These are phyloP conservation scores for Cygnus olor DNA, from an alignment of 2,797 vertebrate genomes.

Conservation along the genomic window DNA sequence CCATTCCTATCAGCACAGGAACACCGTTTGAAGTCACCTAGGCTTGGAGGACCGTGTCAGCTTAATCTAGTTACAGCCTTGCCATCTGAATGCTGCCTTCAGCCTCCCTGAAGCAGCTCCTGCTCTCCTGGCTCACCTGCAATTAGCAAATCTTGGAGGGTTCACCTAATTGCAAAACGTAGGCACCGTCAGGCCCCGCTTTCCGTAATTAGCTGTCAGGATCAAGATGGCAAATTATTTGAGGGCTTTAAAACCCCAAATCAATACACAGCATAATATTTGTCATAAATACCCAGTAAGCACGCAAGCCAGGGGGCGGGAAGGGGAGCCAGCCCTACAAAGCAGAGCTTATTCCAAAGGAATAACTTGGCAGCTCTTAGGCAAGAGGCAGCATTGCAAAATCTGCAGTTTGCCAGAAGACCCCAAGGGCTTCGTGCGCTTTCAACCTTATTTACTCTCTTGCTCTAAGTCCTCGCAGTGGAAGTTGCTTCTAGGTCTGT, in stretches of 20 bases:
- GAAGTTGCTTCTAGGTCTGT: slow-evolving; percentile 43
- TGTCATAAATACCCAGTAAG: not conserved
- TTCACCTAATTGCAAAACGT: not conserved
- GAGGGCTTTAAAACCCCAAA: not conserved
- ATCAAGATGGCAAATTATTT: not conserved
- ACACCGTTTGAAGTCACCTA: not conserved
- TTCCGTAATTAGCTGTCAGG: slow-evolving; percentile 12
- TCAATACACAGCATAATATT: not conserved
- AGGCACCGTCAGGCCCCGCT: not conserved
- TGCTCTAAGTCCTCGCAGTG: slow-evolving; percentile 8
- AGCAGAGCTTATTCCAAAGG: not conserved
- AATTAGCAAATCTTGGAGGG: not conserved
- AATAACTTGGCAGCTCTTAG: slow-evolving; percentile 61
- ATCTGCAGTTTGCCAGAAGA: slow-evolving; percentile 31
- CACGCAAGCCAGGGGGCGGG: not conserved
- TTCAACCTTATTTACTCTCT: slow-evolving; percentile 64
- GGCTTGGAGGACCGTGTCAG: not conserved
- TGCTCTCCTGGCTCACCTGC: not conserved
- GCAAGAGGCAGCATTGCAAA: slow-evolving; percentile 59
- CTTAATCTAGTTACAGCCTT: not conserved
- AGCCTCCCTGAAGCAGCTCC: not conserved
- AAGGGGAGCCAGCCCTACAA: slow-evolving; percentile 18
- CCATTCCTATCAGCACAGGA: slow-evolving; percentile 1
- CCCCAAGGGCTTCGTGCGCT: slow-evolving; percentile 26
- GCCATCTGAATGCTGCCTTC: not conserved